Evolutionary conservation across 2,888 invertebrate species (phyloP), one percentile per base, ranked within the genome.

Genomic region (Ceratothoa steindachneri): DNA sequence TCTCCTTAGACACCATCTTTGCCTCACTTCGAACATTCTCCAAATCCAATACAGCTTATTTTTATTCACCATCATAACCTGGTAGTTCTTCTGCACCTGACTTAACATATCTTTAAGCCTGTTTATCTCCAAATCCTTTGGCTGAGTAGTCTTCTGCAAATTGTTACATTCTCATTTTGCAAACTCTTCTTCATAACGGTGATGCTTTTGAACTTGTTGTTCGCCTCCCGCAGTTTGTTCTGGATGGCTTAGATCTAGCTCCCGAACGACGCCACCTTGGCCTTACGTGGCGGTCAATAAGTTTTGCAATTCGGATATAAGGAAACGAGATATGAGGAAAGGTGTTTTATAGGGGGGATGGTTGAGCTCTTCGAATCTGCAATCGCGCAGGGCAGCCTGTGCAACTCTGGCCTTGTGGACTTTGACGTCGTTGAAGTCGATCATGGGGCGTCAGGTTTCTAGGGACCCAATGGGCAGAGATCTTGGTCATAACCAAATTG

Each of bases 101-200:
- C 30, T 30, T 52, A 75, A 28, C 73, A 67, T 67, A n/a, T 69
- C 55, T 29, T 74, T 79, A 19, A 74, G 24, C 55, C 74, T 76
- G 41, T 66, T 74, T 22, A 72, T 65, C 28, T 79, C 79, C 1
- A 53, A 24, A 27, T 79, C 79, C 52, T 66, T 72, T 53, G 55
- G 30, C 30, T 72, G 74, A 19, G 74, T 31, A 24, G 53, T 24
- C 55, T 65, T 79, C 53, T 76, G 73, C 22, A 73, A 70, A 41
- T 73, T 72, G n/a, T 64, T 69, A 30, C 73, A 31, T 55, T 79
- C 84, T 96, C 95, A 1, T 89, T 89, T 81, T 93, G 93, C 53
- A 89, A 85, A 75, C 90, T 90, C 83, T 89, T 90, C 80, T 91
- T 90, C 83, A 93, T 91, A 70, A 95, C 41, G 15, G 41, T 41